Evolutionary conservation across 2,113 vertebrate genomes (phyloP).

Genomic region (Leptodactylus fuscus): DNA sequence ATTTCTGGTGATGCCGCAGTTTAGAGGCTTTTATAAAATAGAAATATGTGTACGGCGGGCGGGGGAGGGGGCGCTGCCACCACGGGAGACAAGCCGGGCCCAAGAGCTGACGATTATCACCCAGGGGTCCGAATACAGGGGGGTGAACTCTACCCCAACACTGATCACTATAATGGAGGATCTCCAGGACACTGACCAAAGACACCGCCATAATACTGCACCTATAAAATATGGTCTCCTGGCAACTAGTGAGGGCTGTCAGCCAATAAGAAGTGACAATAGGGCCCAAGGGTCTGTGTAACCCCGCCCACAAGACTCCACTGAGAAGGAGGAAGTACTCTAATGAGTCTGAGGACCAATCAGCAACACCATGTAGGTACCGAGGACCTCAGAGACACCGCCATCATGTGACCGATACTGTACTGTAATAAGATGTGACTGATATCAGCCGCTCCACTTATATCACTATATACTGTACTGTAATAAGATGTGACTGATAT

Average conservation of each 20-base stretch:
- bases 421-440: neutral
- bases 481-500: neutral
- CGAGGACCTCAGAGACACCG: too few relatives aligned
- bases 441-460: neutral
- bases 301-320: neutral
- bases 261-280: too few relatives aligned
- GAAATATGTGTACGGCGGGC: constrained; percentile 1
- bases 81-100: neutral
- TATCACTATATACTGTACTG: neutral
- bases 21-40: constrained; percentile 77
- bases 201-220: too few relatives aligned
- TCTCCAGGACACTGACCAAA: too few relatives aligned
- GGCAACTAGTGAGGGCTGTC: too few relatives aligned
- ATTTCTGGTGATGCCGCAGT: constrained; percentile 73
- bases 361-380: too few relatives aligned
- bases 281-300: neutral
- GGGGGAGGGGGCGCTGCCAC: neutral
- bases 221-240: too few relatives aligned
- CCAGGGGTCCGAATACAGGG: neutral
- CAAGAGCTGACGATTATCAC: constrained; percentile 5
- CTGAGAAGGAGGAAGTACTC: too few relatives aligned
- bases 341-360: too few relatives aligned
- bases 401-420: too few relatives aligned
- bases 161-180: too few relatives aligned
- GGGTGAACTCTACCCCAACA: too few relatives aligned